Evolutionary conservation across 2,797 vertebrate species (phyloP).

Genomic region (Triplophysa yarkandensis): DNA sequence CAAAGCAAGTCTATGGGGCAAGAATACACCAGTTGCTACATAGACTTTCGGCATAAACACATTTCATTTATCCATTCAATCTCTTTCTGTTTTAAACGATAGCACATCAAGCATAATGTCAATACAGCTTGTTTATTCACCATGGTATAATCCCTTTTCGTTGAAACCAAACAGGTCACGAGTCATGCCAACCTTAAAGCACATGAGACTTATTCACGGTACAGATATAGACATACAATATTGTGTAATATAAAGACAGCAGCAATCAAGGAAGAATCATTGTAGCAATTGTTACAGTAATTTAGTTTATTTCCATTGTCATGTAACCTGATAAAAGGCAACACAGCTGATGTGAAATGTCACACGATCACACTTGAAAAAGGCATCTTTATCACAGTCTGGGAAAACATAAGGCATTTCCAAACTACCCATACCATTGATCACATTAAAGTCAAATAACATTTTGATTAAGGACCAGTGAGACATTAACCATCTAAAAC

Average conservation of each 20-base stretch:
- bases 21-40: not conserved
- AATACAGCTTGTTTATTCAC: not conserved
- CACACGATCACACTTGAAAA: constrained; percentile 56
- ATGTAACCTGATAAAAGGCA: constrained; percentile 57
- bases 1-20: not conserved
- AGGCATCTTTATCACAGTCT: constrained; percentile 60
- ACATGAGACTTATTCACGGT: not conserved
- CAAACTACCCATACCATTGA: constrained; percentile 51
- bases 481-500: constrained; percentile 48
- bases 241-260: not conserved
- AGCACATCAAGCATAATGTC: not conserved
- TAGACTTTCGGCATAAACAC: not conserved
- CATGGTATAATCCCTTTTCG: not conserved
- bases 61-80: not conserved
- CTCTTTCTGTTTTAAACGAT: not conserved
- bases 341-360: constrained; percentile 58
- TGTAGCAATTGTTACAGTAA: constrained; percentile 34
- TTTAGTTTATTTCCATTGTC: constrained; percentile 61
- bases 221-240: not conserved
- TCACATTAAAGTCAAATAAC: constrained; percentile 33
- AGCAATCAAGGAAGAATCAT: not conserved
- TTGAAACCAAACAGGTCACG: not conserved
- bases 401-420: constrained; percentile 60
- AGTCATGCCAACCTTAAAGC: not conserved
- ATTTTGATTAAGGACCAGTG: constrained; percentile 36